phyloP scores from a whole-genome alignment of 2,888 invertebrate genomes.

The Deroplatys truncata region DNA sequence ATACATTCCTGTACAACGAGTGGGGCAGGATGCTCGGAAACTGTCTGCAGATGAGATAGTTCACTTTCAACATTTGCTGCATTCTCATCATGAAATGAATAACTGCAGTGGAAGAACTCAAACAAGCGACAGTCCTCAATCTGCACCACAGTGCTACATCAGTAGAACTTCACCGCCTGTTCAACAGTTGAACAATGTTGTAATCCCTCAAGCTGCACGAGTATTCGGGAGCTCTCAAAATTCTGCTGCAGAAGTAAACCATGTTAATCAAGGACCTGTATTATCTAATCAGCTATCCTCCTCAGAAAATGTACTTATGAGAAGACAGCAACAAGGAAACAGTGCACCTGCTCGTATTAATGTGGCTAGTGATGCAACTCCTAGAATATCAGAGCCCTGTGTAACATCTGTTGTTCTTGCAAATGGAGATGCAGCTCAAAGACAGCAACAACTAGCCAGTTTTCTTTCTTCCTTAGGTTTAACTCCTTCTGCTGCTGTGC shows the following conservation, averaged over 20 bases:
- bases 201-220: not conserved
- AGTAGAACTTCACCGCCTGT: not conserved
- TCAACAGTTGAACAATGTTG: not conserved
- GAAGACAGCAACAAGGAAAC: not conserved
- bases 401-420: slow-evolving; percentile 18
- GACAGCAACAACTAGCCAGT: slow-evolving; percentile 24
- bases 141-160: not conserved
- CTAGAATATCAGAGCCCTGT: not conserved
- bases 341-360: not conserved
- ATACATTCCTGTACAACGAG: slow-evolving; percentile 55
- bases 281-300: not conserved
- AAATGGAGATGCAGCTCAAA: not conserved
- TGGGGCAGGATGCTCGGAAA: slow-evolving; percentile 55
- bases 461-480: slow-evolving; percentile 24
- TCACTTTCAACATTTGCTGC: slow-evolving; percentile 41
- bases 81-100: not conserved
- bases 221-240: not conserved
- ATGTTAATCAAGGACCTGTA: not conserved
- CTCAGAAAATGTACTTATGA: not conserved
- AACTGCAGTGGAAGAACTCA: not conserved
- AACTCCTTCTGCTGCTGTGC: not conserved
- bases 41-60: slow-evolving; percentile 52
- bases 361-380: not conserved
- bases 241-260: not conserved
- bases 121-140: not conserved